Evolutionary conservation across 2,888 invertebrate species (phyloP).

Genomic region (Scrobipalpa costella): DNA sequence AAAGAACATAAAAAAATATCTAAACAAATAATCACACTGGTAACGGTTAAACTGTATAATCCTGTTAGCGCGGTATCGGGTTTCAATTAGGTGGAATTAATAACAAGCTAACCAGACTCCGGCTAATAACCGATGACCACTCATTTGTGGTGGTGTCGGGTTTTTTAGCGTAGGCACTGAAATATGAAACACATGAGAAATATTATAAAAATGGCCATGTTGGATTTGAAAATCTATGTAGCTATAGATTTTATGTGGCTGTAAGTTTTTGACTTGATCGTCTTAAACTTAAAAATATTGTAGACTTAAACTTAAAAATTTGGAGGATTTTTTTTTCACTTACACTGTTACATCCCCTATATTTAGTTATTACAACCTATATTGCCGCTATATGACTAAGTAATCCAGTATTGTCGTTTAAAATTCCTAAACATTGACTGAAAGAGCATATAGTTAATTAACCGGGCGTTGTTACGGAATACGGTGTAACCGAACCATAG

Average conservation of each 20-base stretch:
- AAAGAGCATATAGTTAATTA: conserved; percentile 16
- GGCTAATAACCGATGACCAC: conserved; percentile 39
- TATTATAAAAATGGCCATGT: too few species aligned
- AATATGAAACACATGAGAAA: neutral
- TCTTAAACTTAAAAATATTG: too few species aligned
- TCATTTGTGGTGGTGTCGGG: conserved; percentile 36
- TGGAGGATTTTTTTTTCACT: too few species aligned
- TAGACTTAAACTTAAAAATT: too few species aligned
- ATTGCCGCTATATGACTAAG: neutral
- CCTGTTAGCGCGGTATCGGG: conserved; percentile 9
- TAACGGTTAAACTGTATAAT: conserved; percentile 1
- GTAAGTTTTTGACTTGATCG: too few species aligned
- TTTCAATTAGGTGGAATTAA: conserved; percentile 8
- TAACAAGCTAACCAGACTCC: conserved; percentile 4
- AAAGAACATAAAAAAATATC: neutral
- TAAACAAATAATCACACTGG: neutral
- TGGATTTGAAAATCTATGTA: too few species aligned
- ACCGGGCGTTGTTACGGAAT: conserved; percentile 12
- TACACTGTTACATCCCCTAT: too few species aligned
- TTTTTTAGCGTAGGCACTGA: neutral
- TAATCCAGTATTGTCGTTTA: neutral
- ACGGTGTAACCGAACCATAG: conserved; percentile 22
- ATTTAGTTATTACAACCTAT: too few species aligned
- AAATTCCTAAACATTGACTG: neutral
- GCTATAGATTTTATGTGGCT: too few species aligned